Conservation (phyloP, 2,888 invertebrate genomes). For the Epinotia ramella region DNA sequence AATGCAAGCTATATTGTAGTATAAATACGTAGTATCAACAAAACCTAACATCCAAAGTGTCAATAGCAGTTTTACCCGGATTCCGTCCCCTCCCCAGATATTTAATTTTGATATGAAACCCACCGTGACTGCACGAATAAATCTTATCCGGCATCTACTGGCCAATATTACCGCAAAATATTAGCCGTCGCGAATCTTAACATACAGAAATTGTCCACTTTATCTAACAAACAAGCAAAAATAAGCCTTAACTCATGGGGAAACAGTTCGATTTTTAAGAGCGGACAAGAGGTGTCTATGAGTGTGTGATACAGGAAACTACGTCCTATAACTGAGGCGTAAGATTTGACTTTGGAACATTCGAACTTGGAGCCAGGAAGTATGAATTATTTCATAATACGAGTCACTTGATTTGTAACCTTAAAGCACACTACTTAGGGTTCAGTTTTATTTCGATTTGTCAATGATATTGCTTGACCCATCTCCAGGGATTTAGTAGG, state of each 20-base stretch:
- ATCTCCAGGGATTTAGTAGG: constrained; percentile 76
- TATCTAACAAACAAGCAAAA: constrained; percentile 47
- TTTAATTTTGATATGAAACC: constrained; percentile 83
- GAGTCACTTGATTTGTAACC: constrained; percentile 43
- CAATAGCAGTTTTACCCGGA: constrained; percentile 56
- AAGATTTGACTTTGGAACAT: constrained; percentile 57
- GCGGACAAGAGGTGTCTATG: constrained; percentile 47
- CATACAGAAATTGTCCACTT: constrained; percentile 68
- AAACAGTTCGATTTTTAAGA: constrained; percentile 52
- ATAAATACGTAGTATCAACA: constrained; percentile 5
- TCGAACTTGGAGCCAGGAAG: constrained; percentile 50
- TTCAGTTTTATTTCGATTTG: constrained; percentile 43
- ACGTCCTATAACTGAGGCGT: constrained; percentile 53
- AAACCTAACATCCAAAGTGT: constrained; percentile 30
- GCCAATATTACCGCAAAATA: constrained; percentile 82
- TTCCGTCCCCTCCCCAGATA: constrained; percentile 65
- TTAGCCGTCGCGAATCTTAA: constrained; percentile 80
- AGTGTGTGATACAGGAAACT: constrained; percentile 54
- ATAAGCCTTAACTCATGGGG: constrained; percentile 45
- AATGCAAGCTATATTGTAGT: background rate
- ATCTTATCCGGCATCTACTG: constrained; percentile 77
- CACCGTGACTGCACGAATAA: constrained; percentile 76
- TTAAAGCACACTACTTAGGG: constrained; percentile 39
- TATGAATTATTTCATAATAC: constrained; percentile 47
- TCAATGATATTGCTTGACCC: constrained; percentile 66